Evolutionary conservation across 2,797 vertebrate genomes (phyloP).

Genomic region (Todus mexicanus): DNA sequence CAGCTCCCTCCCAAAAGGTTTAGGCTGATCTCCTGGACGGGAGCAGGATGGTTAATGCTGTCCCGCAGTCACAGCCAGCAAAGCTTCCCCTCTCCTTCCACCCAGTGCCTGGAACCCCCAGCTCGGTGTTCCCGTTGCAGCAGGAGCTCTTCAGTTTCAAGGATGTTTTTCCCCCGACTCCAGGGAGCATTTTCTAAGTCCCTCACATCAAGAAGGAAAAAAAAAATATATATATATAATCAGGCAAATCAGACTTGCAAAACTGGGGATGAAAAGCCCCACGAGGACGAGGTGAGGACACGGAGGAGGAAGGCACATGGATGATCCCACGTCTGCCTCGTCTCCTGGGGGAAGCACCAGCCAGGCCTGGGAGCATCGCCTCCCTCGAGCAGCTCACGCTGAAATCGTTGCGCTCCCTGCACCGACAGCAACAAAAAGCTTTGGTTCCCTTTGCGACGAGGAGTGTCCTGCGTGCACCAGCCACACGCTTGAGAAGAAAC

Average conservation of each 20-base stretch:
- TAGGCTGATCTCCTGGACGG: not conserved
- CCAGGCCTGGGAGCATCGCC: not conserved
- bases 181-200: not conserved
- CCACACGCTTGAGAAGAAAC: not conserved
- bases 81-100: not conserved
- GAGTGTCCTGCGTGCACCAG: not conserved
- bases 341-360: not conserved
- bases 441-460: not conserved
- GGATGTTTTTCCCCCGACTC: not conserved
- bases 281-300: not conserved
- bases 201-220: not conserved
- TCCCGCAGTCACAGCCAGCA: not conserved
- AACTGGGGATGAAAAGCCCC: not conserved
- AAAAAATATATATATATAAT: not conserved
- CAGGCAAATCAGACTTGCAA: not conserved
- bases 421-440: not conserved
- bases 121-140: accelerated
- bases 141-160: not conserved
- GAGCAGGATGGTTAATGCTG: not conserved
- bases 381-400: accelerated
- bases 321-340: not conserved
- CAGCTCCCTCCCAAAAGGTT: not conserved
- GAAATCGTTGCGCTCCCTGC: not conserved
- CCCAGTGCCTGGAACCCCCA: accelerated
- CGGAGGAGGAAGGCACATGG: accelerated